phyloP scores from a whole-genome alignment of 2,113 vertebrate genomes.

The Capreolus pygargus region DNA sequence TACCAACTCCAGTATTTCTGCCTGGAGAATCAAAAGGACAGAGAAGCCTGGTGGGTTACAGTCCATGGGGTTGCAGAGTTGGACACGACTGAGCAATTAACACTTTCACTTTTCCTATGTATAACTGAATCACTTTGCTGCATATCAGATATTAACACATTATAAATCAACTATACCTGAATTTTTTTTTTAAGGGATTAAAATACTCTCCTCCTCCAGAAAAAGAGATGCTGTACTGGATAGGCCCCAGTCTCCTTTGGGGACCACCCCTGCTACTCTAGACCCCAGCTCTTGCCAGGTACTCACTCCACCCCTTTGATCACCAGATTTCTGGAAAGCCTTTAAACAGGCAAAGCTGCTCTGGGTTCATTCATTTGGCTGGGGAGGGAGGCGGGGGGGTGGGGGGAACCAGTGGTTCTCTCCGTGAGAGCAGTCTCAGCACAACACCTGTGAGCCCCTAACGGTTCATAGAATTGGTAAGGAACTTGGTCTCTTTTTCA shows the following conservation, averaged over 20 bases:
- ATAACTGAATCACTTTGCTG: background rate
- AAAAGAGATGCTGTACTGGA: background rate
- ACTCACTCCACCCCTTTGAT: background rate
- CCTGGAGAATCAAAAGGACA: background rate
- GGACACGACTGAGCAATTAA: background rate
- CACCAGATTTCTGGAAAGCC: background rate
- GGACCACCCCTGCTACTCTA: background rate
- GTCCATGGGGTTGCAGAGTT: background rate
- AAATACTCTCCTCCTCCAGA: background rate
- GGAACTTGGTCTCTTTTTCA: background rate
- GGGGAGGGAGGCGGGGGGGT: accelerated
- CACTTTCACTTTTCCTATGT: background rate
- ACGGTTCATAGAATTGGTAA: background rate
- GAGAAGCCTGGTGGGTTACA: background rate
- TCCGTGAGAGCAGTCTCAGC: background rate
- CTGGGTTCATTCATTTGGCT: background rate
- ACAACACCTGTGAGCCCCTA: too few species aligned
- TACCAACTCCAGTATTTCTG: background rate
- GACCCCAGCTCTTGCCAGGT: background rate
- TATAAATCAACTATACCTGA: background rate
- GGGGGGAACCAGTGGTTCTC: background rate
- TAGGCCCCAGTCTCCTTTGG: background rate
- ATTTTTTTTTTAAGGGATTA: background rate
- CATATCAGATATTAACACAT: background rate
- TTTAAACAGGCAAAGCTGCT: background rate